These are phyloP conservation scores for Eucidaris tribuloides DNA, from an alignment of 35 echinoderm and acorn worm genomes.

Conservation along the genomic window DNA sequence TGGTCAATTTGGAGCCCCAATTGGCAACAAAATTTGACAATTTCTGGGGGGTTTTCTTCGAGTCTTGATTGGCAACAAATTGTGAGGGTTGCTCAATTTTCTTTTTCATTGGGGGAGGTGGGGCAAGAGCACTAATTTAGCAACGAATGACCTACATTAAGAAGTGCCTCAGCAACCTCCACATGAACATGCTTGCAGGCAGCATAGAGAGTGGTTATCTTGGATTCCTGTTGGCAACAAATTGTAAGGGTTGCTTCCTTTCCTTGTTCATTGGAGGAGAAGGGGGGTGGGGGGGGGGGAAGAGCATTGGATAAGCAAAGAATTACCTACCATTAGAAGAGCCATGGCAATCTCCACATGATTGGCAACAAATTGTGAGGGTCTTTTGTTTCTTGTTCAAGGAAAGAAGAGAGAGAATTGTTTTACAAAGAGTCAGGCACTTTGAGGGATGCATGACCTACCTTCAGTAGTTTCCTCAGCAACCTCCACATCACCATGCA, in stretches of 20 bases:
- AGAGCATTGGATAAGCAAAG: neutral
- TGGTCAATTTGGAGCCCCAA: no score
- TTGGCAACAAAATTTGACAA: no score
- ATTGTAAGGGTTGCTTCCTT: neutral
- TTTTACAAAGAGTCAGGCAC: no score
- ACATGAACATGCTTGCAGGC: conserved; percentile 74
- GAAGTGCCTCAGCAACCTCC: conserved; percentile 52
- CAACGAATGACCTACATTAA: conserved; percentile 46
- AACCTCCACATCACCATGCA: no score
- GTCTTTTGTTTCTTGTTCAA: neutral
- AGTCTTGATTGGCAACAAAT: neutral
- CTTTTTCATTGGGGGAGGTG: neutral
- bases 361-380: neutral
- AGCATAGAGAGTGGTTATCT: conserved; percentile 76
- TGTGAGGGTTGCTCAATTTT: neutral
- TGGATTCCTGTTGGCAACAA: conserved; percentile 20
- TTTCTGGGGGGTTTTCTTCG: neutral
- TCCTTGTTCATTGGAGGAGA: neutral
- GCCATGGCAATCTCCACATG: conserved; percentile 49
- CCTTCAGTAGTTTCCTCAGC: no score
- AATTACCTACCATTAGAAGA: conserved; percentile 62
- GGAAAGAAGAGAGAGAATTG: no score
- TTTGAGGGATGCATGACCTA: no score
- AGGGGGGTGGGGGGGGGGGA: no score
- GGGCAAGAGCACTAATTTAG: neutral